These are phyloP conservation scores for Anhinga anhinga DNA, from an alignment of 2,113 vertebrate genomes.

Conservation along the genomic window DNA sequence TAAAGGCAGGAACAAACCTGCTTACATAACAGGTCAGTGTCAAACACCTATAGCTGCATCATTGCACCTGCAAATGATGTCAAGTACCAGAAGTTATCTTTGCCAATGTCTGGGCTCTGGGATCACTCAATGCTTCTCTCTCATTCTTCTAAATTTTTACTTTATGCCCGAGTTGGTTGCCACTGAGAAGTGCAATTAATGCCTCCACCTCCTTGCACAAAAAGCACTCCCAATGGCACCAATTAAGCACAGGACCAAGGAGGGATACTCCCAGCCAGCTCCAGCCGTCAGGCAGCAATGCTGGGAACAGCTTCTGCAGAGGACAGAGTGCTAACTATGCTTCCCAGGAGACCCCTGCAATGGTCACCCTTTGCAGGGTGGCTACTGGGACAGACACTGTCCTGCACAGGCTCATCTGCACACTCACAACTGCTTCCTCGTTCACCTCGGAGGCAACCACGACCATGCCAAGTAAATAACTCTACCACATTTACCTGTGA, in stretches of 20 bases:
- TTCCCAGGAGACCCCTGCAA: accelerated
- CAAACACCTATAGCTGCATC: background rate
- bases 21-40: background rate
- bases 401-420: background rate
- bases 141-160: background rate
- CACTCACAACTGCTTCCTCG: background rate
- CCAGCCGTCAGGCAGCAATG: background rate
- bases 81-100: background rate
- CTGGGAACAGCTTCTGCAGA: background rate
- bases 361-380: background rate
- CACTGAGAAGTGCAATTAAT: background rate
- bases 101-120: background rate
- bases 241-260: background rate
- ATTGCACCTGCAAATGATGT: background rate
- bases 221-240: background rate
- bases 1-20: background rate
- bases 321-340: background rate
- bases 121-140: background rate
- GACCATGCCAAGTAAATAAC: accelerated
- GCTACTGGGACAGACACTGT: background rate
- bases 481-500: conserved; percentile 77
- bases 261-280: background rate
- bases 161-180: background rate
- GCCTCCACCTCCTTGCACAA: background rate
- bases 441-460: accelerated